A percentile compares a stretch with the other conserved stretches of the same genome.
Evolutionary conservation across 2,888 invertebrate genomes (phyloP).

Genomic region (Tillus elongatus): DNA sequence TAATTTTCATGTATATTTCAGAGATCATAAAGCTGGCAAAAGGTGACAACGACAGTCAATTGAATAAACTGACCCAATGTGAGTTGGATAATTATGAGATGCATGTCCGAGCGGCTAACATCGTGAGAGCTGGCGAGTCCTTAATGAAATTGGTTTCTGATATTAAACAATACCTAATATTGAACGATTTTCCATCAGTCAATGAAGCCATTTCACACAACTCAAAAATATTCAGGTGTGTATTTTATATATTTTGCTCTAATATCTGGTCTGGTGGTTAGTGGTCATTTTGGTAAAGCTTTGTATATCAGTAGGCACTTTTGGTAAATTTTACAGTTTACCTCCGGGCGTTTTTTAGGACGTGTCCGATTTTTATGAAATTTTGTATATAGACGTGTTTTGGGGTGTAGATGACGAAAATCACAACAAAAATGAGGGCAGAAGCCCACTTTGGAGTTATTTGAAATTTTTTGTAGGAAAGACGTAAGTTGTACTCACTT

Average conservation of each 20-base stretch:
- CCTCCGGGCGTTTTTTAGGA: too few species aligned
- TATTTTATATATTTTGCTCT: conserved; percentile 6
- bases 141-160: conserved; percentile 95
- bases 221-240: conserved; percentile 63
- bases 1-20: conserved; percentile 42
- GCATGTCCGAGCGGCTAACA: conserved; percentile 94
- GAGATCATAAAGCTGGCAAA: conserved; percentile 84
- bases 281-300: too few species aligned
- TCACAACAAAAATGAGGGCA: too few species aligned
- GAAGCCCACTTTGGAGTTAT: too few species aligned
- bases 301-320: too few species aligned
- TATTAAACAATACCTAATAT: conserved; percentile 93
- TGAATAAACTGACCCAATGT: conserved; percentile 82
- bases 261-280: too few species aligned
- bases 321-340: too few species aligned
- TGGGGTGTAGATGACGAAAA: too few species aligned
- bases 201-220: conserved; percentile 95
- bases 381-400: too few species aligned
- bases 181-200: conserved; percentile 97
- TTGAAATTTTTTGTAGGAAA: too few species aligned
- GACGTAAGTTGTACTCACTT: too few species aligned
- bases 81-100: conserved; percentile 95
- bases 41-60: conserved; percentile 84
- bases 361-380: too few species aligned
- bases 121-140: conserved; percentile 93